Percentiles rank a stretch among this genome's conserved stretches.
phyloP scores from a whole-genome alignment of 2,113 vertebrate genomes.

The Eonycteris spelaea region DNA sequence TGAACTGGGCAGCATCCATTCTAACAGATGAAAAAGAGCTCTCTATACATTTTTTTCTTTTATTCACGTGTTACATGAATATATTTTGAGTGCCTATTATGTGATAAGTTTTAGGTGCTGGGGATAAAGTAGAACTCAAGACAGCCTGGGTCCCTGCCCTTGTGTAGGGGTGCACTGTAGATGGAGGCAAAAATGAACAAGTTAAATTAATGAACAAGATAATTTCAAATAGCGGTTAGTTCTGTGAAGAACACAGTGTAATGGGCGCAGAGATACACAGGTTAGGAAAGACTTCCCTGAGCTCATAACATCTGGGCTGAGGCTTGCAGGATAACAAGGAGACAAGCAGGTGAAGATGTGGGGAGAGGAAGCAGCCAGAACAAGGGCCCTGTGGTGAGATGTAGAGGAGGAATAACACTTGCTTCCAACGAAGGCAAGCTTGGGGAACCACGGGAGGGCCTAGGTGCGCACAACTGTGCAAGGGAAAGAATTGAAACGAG shows the following conservation, averaged over 20 bases:
- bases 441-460: not conserved
- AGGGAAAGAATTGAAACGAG: not conserved
- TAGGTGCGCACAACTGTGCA: not conserved
- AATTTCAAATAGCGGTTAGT: not conserved
- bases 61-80: not conserved
- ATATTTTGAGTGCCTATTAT: not conserved
- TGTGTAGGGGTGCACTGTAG: not conserved
- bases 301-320: not conserved
- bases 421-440: not conserved
- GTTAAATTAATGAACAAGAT: not conserved
- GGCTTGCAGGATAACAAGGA: not conserved
- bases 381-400: not conserved
- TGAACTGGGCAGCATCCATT: not conserved
- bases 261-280: no score
- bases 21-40: not conserved
- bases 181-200: not conserved
- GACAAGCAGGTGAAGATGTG: not conserved
- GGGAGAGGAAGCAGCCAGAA: not conserved
- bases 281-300: not conserved
- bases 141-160: not conserved
- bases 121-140: not conserved
- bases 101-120: not conserved
- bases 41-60: not conserved
- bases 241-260: not conserved
- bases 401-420: not conserved